These are phyloP conservation scores for Cryptocephalus primarius DNA, from an alignment of 2,888 invertebrate genomes.

Conservation along the genomic window DNA sequence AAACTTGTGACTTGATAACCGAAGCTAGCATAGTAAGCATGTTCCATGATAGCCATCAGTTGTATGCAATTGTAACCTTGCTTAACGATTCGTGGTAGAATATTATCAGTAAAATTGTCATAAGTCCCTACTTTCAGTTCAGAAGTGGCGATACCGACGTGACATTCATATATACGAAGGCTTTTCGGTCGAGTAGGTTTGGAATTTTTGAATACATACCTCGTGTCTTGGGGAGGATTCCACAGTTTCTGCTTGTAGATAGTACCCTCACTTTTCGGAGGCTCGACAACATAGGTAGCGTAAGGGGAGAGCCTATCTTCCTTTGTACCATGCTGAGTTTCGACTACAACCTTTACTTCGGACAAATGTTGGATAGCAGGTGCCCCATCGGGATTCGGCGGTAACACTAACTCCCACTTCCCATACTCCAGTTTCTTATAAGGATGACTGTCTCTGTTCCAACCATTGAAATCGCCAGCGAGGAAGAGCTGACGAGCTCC, in stretches of 20 bases:
- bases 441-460: slow-evolving; percentile 75
- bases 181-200: slow-evolving; percentile 89
- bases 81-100: slow-evolving; percentile 82
- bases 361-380: slow-evolving; percentile 74
- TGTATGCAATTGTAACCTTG: slow-evolving; percentile 98
- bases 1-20: slow-evolving; percentile 94
- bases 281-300: slow-evolving; percentile 86
- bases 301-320: slow-evolving; percentile 89
- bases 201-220: slow-evolving; percentile 64
- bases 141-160: slow-evolving; percentile 91
- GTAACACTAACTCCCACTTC: slow-evolving; percentile 86
- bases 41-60: slow-evolving; percentile 99
- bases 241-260: slow-evolving; percentile 90
- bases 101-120: slow-evolving; percentile 79
- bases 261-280: slow-evolving; percentile 63
- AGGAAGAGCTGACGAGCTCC: slow-evolving; percentile 85
- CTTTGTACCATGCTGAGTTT: too few relatives aligned
- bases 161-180: slow-evolving; percentile 92
- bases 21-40: slow-evolving; percentile 98
- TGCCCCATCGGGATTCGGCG: slow-evolving; percentile 73
- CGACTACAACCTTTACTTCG: slow-evolving; percentile 75
- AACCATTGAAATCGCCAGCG: slow-evolving; percentile 93
- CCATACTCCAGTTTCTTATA: slow-evolving; percentile 81
- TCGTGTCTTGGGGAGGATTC: slow-evolving; percentile 64
- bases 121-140: slow-evolving; percentile 87